Percentiles rank a stretch among this genome's conserved stretches.
These are phyloP conservation scores for Adela reaumurella DNA, from an alignment of 2,888 invertebrate genomes.

Conservation along the genomic window DNA sequence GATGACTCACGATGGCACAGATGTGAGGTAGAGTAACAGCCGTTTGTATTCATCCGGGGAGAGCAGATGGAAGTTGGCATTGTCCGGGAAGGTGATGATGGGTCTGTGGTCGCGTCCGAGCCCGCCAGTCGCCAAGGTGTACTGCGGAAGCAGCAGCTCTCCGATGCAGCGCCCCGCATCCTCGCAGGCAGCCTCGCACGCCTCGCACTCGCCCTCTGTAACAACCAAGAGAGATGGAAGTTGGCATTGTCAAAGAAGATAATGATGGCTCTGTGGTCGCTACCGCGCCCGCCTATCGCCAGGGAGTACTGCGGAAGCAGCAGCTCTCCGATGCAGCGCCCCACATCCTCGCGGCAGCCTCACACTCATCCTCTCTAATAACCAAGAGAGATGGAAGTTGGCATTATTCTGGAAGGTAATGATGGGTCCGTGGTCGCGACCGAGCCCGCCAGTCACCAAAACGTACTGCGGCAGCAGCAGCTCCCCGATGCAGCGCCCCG, in stretches of 20 bases:
- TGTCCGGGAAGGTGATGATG: slow-evolving; percentile 93
- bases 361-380: no score
- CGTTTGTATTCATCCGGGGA: slow-evolving; percentile 86
- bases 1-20: slow-evolving; percentile 95
- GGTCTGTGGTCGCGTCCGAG: no score
- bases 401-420: slow-evolving; percentile 93
- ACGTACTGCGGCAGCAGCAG: slow-evolving; percentile 85
- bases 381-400: no score
- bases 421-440: no score
- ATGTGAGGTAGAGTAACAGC: slow-evolving; percentile 89
- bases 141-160: slow-evolving; percentile 82
- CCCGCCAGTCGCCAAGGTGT: slow-evolving; percentile 89
- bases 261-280: no score
- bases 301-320: slow-evolving; percentile 86
- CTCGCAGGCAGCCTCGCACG: slow-evolving; percentile 38
- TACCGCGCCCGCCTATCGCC: slow-evolving; percentile 91
- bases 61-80: slow-evolving; percentile 80
- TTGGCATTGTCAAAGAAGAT: slow-evolving; percentile 93
- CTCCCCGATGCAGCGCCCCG: slow-evolving; percentile 82
- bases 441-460: slow-evolving; percentile 89
- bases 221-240: no score
- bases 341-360: slow-evolving; percentile 50
- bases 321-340: slow-evolving; percentile 80
- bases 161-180: slow-evolving; percentile 75
- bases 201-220: no score